Evolutionary conservation across 2,113 vertebrate genomes (phyloP), one percentile per base, ranked within the genome.

Genomic region (Prunella fulvescens): DNA sequence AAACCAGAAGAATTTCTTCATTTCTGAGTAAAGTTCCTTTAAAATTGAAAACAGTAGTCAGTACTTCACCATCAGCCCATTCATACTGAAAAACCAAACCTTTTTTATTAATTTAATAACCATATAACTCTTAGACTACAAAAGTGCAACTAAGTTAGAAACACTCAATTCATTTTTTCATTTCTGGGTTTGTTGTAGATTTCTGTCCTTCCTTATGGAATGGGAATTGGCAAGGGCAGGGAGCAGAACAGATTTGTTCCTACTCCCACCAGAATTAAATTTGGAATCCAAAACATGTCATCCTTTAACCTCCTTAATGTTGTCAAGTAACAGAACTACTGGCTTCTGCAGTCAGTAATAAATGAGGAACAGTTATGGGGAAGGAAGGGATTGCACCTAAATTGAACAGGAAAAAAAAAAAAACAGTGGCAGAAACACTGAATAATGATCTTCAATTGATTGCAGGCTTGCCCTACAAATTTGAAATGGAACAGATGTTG

Each of bases 391-490:
- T 65, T 86, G 71, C 4, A 69, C 24, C 66, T 56, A 13, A 69
- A 37, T 22, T 64, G 5, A 71, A 45, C 24, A 57, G 35, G 35
- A 23, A 60, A 58, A 10, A 37, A 58, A 10, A 37, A 37, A 6
- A 5, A 39, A 39, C 22, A 61, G 9, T 25, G 26, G 33, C 42
- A 6, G 35, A 62, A 80, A 48, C 39, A 7, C 53, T 26, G 26
- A 44, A 35, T 81, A 45, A 76, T 70, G 9, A 3, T 37, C 37
- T 79, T 81, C 67, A 24, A 64, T 86, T 91, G 57, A 11, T 86
- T 93, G 19, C 95, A 99, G 99, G 99, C 92, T 96, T 99, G 96
- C 99, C 99, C n/a, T 99, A 99, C 97, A 99, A 98, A 96, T 99
- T 99, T 93, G 98, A 99, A 97, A 97, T 99, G 76, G 97, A 98